A percentile compares a stretch with the other conserved stretches of the same genome.
Conservation (phyloP, 2,113 vertebrate genomes). For the Acanthisitta chloris region DNA sequence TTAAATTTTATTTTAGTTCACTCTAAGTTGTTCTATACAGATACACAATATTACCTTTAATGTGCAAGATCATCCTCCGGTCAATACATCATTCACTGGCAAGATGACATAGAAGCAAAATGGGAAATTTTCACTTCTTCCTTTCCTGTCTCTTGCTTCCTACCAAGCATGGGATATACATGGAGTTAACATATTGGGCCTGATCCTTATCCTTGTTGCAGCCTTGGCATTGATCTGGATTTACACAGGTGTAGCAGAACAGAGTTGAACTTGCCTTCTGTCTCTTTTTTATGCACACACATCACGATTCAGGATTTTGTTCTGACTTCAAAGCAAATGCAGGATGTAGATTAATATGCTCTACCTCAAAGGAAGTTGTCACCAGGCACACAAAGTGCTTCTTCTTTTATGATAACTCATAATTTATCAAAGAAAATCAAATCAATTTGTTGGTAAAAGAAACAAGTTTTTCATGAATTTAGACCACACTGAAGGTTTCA, state of each 20-base stretch:
- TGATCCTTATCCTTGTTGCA: not conserved
- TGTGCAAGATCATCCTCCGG: not conserved
- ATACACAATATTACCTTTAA: conserved; percentile 9
- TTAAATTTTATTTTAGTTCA: conserved; percentile 30
- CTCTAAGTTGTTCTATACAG: conserved; percentile 10
- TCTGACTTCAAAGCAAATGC: conserved; percentile 50
- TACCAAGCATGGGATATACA: not conserved
- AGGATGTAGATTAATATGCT: conserved; percentile 36
- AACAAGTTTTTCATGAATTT: conserved; percentile 44
- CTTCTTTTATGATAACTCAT: conserved; percentile 57
- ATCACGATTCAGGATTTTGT: conserved; percentile 28
- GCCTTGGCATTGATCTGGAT: not conserved
- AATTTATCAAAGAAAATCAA: conserved; percentile 69
- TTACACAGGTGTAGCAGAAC: not conserved
- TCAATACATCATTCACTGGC: not conserved
- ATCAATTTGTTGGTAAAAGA: conserved; percentile 60
- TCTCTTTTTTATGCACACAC: not conserved
- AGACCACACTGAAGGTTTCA: not conserved
- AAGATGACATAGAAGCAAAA: not conserved
- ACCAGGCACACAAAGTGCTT: conserved; percentile 28
- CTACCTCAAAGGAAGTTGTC: conserved; percentile 64
- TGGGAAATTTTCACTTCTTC: not conserved
- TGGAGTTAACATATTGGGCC: not conserved
- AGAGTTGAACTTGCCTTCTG: not conserved
- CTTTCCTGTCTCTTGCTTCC: not conserved